phyloP scores from a whole-genome alignment of 2,888 invertebrate genomes.

The Agriopis aurantiaria region DNA sequence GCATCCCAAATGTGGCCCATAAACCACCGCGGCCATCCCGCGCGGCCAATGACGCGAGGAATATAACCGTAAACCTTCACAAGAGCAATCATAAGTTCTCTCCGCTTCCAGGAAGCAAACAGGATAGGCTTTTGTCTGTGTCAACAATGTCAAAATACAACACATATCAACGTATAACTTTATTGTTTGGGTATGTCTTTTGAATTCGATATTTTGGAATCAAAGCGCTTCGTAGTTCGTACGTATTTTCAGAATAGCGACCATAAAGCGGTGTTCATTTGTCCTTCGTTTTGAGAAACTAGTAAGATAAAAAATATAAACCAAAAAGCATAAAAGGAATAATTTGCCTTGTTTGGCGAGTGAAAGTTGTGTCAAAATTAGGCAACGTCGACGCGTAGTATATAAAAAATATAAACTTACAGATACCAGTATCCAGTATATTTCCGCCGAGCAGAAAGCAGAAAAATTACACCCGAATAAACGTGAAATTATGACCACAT shows the following conservation, averaged over 20 bases:
- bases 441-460: conserved; percentile 15
- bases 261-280: too few relatives aligned
- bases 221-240: too few relatives aligned
- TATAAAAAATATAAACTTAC: conserved; percentile 5
- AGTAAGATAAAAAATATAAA: too few relatives aligned
- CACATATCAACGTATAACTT: not conserved
- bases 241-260: too few relatives aligned
- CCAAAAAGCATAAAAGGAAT: too few relatives aligned
- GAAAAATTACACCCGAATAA: conserved; percentile 33
- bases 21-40: conserved; percentile 16
- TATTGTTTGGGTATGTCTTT: not conserved
- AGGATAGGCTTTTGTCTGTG: conserved; percentile 13
- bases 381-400: too few relatives aligned
- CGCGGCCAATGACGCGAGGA: conserved; percentile 10
- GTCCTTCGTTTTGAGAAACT: too few relatives aligned
- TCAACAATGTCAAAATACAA: not conserved
- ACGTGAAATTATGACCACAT: conserved; percentile 30
- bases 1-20: conserved; percentile 1
- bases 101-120: conserved; percentile 1
- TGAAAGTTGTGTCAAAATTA: too few relatives aligned
- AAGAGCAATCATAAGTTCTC: conserved; percentile 18
- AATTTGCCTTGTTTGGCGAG: too few relatives aligned
- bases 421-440: not conserved
- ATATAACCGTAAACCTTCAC: conserved; percentile 18
- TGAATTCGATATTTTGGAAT: not conserved